Percentiles rank a stretch among this genome's conserved stretches.
Evolutionary conservation across 2,113 vertebrate genomes (phyloP).

Genomic region (Microtus oregoni): DNA sequence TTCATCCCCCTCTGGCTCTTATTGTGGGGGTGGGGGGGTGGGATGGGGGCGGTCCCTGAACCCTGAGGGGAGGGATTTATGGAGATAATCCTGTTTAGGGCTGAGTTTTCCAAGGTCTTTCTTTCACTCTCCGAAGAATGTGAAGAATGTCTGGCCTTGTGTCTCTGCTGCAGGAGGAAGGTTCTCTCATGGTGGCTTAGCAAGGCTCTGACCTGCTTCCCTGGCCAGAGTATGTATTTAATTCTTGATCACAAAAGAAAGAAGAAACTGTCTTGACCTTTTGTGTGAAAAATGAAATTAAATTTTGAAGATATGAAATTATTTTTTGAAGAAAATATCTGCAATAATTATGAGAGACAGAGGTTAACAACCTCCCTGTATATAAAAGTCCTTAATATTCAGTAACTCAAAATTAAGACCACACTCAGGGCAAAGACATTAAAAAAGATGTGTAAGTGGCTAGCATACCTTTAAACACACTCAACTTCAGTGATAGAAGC

Average conservation of each 20-base stretch:
- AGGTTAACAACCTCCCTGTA: background rate
- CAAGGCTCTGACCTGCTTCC: background rate
- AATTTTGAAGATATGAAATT: background rate
- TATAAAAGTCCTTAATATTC: constrained; percentile 26
- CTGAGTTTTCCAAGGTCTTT: background rate
- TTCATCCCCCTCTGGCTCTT: background rate
- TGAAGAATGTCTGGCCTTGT: background rate
- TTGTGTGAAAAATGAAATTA: constrained; percentile 21
- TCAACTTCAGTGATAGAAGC: constrained; percentile 6
- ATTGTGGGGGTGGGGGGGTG: background rate
- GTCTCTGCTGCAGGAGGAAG: too few species aligned
- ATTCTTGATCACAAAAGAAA: constrained; percentile 49
- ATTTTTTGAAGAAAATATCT: constrained; percentile 32
- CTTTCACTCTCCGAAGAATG: background rate
- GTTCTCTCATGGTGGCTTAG: background rate
- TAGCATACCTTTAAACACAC: constrained; percentile 27
- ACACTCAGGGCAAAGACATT: background rate
- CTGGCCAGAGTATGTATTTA: background rate
- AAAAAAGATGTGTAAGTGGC: background rate
- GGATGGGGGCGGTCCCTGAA: background rate
- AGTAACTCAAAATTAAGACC: constrained; percentile 4
- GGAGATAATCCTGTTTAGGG: background rate
- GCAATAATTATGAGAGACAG: background rate
- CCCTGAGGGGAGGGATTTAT: background rate
- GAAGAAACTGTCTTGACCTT: background rate